Percentiles rank a stretch among this genome's conserved stretches.
phyloP scores from a whole-genome alignment of 2,797 vertebrate genomes.

The Naso thynnoides region DNA sequence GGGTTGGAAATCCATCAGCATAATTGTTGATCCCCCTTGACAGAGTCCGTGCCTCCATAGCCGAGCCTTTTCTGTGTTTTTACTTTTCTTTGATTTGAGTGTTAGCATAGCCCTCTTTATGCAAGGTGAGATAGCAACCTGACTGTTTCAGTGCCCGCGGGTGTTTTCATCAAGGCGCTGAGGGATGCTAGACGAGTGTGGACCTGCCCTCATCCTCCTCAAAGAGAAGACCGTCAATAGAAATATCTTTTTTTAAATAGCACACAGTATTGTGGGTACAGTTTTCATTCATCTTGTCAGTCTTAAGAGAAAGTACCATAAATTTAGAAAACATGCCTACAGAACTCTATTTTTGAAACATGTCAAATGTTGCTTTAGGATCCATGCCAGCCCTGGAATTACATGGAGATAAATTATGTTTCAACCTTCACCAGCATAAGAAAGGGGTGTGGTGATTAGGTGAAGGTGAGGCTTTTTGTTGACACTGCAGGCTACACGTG shows the following conservation, averaged over 20 bases:
- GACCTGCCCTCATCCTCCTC: constrained; percentile 68
- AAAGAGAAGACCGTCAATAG: constrained; percentile 41
- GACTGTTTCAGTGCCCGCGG: constrained; percentile 60
- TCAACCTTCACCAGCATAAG: constrained; percentile 19
- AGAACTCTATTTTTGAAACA: constrained; percentile 16
- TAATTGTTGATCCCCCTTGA: constrained; percentile 50
- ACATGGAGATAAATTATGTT: constrained; percentile 11
- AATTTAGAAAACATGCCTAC: constrained; percentile 1
- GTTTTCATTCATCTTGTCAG: constrained; percentile 35
- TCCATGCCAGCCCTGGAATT: constrained; percentile 20
- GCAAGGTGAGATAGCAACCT: constrained; percentile 42
- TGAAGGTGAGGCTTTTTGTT: constrained; percentile 53
- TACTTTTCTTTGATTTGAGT: constrained; percentile 54
- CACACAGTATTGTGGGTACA: constrained; percentile 22
- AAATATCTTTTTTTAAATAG: constrained; percentile 52
- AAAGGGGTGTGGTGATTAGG: constrained; percentile 47
- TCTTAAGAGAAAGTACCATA: background rate
- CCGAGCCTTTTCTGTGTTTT: constrained; percentile 7
- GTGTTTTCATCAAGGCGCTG: constrained; percentile 60
- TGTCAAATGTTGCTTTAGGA: constrained; percentile 25
- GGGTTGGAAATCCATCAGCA: constrained; percentile 41
- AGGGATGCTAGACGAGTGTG: constrained; percentile 71
- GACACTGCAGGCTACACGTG: constrained; percentile 51
- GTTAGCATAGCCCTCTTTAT: constrained; percentile 42
- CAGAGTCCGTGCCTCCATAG: constrained; percentile 38